Evolutionary conservation across 1,140 invertebrate species (phyloP).

Genomic region (Drosophila sp.): DNA sequence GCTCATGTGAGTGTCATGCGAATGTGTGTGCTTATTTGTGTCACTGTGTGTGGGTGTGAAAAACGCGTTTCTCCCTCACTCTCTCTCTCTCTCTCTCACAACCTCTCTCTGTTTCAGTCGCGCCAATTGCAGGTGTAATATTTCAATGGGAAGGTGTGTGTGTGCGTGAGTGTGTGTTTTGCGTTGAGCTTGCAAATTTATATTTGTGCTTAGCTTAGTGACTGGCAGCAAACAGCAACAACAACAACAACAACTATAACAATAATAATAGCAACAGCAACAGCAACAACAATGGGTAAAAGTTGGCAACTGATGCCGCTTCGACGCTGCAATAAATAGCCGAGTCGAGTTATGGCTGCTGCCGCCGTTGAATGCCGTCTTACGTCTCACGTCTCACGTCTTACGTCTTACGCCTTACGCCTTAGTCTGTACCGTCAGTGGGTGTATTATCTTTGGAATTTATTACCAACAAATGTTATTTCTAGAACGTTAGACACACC

Average conservation of each 20-base stretch:
- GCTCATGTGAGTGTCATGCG: conserved; percentile 9
- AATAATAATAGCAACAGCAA: conserved; percentile 20
- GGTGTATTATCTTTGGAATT: conserved; percentile 82
- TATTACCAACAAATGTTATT: conserved; percentile 82
- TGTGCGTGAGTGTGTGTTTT: conserved; percentile 9
- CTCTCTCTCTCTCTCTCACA: conserved; percentile 6
- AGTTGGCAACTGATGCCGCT: conserved; percentile 49
- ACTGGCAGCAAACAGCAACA: conserved; percentile 23
- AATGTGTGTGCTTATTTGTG: conserved; percentile 18
- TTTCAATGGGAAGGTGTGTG: conserved; percentile 56
- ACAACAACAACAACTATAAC: conserved; percentile 18
- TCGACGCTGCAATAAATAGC: conserved; percentile 65
- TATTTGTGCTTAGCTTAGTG: conserved; percentile 68
- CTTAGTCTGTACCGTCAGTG: conserved; percentile 55
- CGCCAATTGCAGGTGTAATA: conserved; percentile 80
- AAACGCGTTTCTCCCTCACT: conserved; percentile 32
- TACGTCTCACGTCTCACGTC: conserved; percentile 13
- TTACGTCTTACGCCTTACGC: conserved; percentile 12
- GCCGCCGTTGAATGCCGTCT: conserved; percentile 24
- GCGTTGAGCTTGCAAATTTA: conserved; percentile 65
- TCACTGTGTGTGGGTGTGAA: conserved; percentile 38
- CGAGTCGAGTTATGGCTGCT: conserved; percentile 66
- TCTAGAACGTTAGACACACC: conserved; percentile 75
- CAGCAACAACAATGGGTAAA: conserved; percentile 11
- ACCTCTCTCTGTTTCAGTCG: conserved; percentile 21